phyloP scores from a whole-genome alignment of 2,797 vertebrate species.

The Lacerta viridis region DNA sequence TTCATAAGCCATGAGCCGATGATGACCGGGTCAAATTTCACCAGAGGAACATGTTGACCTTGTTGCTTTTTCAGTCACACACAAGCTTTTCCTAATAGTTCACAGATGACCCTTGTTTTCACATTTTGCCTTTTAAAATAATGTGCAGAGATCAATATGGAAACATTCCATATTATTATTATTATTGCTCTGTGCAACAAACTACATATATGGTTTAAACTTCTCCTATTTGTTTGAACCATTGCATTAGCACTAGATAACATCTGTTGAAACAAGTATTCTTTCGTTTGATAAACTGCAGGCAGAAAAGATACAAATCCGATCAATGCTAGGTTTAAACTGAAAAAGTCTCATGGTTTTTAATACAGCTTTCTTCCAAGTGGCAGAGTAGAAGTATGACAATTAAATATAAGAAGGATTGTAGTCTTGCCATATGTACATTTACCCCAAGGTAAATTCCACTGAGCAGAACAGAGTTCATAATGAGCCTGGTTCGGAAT shows the following conservation, averaged over 20 bases:
- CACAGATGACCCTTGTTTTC: neutral
- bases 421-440: neutral
- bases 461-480: no score
- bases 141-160: neutral
- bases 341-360: neutral
- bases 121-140: neutral
- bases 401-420: neutral
- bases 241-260: neutral
- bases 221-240: neutral
- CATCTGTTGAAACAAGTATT: neutral
- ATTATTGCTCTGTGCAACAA: neutral
- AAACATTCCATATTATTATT: neutral
- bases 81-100: neutral
- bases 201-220: neutral
- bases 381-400: neutral
- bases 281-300: neutral
- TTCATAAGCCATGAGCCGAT: constrained; percentile 6
- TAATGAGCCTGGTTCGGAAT: neutral
- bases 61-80: neutral
- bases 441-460: neutral
- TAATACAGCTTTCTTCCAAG: neutral
- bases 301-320: neutral
- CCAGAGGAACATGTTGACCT: neutral
- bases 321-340: neutral
- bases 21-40: constrained; percentile 23